A percentile compares a stretch with the other conserved stretches of the same genome.
Conservation (phyloP, 2,113 vertebrate species). For the Hippocampus zosterae region DNA sequence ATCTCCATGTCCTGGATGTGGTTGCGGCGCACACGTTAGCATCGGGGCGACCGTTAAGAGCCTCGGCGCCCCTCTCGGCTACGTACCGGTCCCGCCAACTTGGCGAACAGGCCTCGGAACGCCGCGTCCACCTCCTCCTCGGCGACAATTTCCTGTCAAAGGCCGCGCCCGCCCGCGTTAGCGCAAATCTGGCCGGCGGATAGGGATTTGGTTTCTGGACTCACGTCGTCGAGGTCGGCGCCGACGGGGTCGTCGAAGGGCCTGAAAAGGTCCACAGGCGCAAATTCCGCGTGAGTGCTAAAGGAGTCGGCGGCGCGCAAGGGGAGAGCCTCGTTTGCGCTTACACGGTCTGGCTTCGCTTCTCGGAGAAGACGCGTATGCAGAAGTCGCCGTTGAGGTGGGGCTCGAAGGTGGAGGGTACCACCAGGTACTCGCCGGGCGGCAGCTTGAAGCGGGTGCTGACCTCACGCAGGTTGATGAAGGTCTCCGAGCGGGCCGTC, state of each 20-base stretch:
- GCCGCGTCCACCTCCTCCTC: conserved; percentile 64
- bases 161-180: neutral
- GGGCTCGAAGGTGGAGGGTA: conserved; percentile 91
- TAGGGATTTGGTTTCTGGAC: conserved; percentile 6
- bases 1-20: conserved; percentile 78
- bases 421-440: conserved; percentile 82
- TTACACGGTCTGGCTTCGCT: conserved; percentile 79
- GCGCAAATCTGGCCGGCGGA: no score
- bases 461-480: conserved; percentile 90
- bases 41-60: neutral
- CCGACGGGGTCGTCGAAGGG: conserved; percentile 71
- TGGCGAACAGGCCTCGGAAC: conserved; percentile 76
- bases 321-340: conserved; percentile 6
- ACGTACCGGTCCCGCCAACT: conserved; percentile 76
- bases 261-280: conserved; percentile 30
- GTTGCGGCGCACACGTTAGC: neutral
- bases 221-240: conserved; percentile 64
- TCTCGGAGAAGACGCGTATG: conserved; percentile 89
- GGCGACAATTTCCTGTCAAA: conserved; percentile 66
- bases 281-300: neutral
- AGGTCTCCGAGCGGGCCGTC: conserved; percentile 83
- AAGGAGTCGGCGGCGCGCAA: neutral
- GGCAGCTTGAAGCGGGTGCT: conserved; percentile 85
- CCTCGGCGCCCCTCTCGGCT: neutral
- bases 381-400: conserved; percentile 89